Evolutionary conservation across 2,888 invertebrate genomes (phyloP), one percentile per base, ranked within the genome.

Genomic region (Agrochola lychnidis): DNA sequence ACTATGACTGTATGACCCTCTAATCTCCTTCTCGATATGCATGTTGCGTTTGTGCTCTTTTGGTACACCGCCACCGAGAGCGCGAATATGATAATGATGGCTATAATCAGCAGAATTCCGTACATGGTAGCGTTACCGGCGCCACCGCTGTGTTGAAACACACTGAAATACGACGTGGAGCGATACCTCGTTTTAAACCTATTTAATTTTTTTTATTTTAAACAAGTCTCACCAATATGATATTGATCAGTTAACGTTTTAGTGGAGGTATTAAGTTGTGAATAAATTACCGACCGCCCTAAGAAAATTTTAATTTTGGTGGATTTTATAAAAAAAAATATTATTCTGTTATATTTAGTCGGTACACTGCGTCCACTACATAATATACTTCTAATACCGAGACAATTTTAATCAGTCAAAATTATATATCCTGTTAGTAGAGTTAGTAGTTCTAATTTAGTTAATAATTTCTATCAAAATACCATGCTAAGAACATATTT

Each of bases 1-100:
- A 95, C 92, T 25, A 83, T 79, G 2, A 87, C 88, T 25, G 87
- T 89, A 40, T 83, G 70, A 0, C 85, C 89, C 5, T 90, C 89
- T 12, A 90, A 62, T 61, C 85, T 78, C 63, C 62, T 84, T 45
- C 72, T 84, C 0, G 90, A 87, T 4, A 59, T 16, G 36, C 90
- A 89, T 80, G 78, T 56, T 68, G 82, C 82, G 51, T 89, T 89
- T 2, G 95, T 92, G 66, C 36, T 84, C 75, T 89, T 89, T 62
- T 88, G 74, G 61, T 87, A 76, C 0, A 88, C 2, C 0, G 75
- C 73, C 0, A 87, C 36, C 3, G 63, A 51, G 12, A 89, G 73
- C 4, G 42, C 66, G 5, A 82, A 64, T 57, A 86, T 76, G n/a
- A 84, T 14, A n/a, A 84, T 69, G 4, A 82, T 16, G 1, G 76